Conservation (phyloP, 2,888 invertebrate genomes). For the Lamproptera curius region DNA sequence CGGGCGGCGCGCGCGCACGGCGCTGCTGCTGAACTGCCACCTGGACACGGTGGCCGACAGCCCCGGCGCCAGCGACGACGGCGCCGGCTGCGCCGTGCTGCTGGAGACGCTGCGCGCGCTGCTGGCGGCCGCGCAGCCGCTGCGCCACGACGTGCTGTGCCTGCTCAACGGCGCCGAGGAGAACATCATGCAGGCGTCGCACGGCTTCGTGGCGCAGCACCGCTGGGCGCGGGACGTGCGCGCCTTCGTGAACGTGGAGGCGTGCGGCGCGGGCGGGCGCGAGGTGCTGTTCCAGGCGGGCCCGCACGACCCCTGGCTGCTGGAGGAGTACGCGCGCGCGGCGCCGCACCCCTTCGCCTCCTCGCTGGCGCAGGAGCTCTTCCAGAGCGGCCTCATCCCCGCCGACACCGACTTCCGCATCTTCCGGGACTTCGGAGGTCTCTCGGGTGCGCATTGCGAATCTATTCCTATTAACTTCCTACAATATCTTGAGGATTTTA, state of each 20-base stretch:
- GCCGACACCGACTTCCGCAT: slow-evolving; percentile 96
- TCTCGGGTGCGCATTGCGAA: slow-evolving; percentile 80
- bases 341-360: slow-evolving; percentile 93
- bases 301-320: slow-evolving; percentile 83
- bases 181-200: slow-evolving; percentile 90
- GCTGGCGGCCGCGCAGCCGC: slow-evolving; percentile 73
- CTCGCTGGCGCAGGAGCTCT: slow-evolving; percentile 91
- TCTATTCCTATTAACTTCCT: not conserved
- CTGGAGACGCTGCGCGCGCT: slow-evolving; percentile 88
- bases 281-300: slow-evolving; percentile 93
- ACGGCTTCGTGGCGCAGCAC: slow-evolving; percentile 83
- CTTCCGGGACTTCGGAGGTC: slow-evolving; percentile 90
- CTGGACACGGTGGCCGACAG: slow-evolving; percentile 93
- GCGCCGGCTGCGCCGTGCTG: slow-evolving; percentile 92
- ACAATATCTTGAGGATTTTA: too few relatives aligned
- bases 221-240: slow-evolving; percentile 84
- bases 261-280: slow-evolving; percentile 92
- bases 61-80: slow-evolving; percentile 94
- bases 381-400: slow-evolving; percentile 92
- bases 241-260: slow-evolving; percentile 92
- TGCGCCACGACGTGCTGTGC: slow-evolving; percentile 87
- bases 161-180: slow-evolving; percentile 96
- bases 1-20: slow-evolving; percentile 57
- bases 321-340: slow-evolving; percentile 83
- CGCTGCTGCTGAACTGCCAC: slow-evolving; percentile 93